phyloP scores from a whole-genome alignment of 2,113 vertebrate genomes.

The Leucoraja erinaceus region DNA sequence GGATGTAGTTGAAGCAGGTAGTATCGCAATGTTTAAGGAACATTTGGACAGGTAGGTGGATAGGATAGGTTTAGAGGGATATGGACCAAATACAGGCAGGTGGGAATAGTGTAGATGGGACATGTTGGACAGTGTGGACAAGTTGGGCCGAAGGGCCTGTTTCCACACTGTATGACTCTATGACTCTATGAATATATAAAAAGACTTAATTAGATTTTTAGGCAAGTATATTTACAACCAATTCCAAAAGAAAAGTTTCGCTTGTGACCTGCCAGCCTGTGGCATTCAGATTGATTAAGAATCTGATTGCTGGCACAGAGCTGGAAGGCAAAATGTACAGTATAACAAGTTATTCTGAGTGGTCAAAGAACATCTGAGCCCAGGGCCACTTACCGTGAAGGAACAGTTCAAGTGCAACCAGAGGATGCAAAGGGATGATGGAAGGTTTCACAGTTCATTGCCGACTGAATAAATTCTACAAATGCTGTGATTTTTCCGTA shows the following conservation, averaged over 20 bases:
- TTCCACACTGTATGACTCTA: too few relatives aligned
- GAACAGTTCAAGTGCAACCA: neutral
- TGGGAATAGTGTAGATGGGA: too few relatives aligned
- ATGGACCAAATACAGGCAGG: too few relatives aligned
- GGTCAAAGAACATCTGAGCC: neutral
- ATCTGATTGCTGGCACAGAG: neutral
- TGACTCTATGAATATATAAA: neutral
- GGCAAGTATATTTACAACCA: neutral
- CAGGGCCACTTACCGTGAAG: neutral
- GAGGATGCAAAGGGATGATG: neutral
- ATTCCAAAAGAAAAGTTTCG: neutral
- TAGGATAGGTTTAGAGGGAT: too few relatives aligned
- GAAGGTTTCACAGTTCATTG: neutral
- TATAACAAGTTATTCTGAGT: neutral
- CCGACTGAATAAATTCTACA: neutral
- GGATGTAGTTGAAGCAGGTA: too few relatives aligned
- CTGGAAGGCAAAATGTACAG: neutral
- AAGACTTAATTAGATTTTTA: conserved; percentile 1
- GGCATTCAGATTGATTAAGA: neutral
- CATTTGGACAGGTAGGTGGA: too few relatives aligned
- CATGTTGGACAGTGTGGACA: too few relatives aligned
- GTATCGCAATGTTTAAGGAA: too few relatives aligned
- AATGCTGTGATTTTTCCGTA: neutral
- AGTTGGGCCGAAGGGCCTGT: too few relatives aligned
- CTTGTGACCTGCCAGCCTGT: neutral